phyloP scores from a whole-genome alignment of 2,888 invertebrate species.

The Hofmannophila pseudospretella region DNA sequence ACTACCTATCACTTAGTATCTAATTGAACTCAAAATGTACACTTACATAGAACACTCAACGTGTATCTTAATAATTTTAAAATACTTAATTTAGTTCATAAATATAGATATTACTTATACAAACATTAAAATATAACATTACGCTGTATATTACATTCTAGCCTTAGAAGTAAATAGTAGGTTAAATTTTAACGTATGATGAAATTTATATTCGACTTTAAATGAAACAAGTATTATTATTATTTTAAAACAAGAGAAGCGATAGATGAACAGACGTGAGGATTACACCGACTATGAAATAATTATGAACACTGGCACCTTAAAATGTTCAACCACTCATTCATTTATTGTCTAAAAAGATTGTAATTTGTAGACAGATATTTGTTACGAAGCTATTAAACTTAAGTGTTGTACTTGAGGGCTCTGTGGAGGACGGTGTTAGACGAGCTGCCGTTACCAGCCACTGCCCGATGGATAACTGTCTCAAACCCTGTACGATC shows the following conservation, averaged over 20 bases:
- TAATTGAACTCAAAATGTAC: conserved; percentile 70
- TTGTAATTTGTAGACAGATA: conserved; percentile 13
- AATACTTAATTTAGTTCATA: conserved; percentile 70
- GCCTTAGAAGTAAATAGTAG: conserved; percentile 62
- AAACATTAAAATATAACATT: conserved; percentile 57
- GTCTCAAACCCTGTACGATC: conserved; percentile 31
- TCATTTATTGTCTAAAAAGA: conserved; percentile 36
- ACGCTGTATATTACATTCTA: conserved; percentile 58
- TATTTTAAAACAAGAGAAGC: conserved; percentile 36
- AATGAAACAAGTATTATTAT: conserved; percentile 27
- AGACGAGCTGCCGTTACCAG: conserved; percentile 6
- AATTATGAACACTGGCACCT: conserved; percentile 58
- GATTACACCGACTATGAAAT: conserved; percentile 29
- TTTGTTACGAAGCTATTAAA: conserved; percentile 12
- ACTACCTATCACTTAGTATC: conserved; percentile 43
- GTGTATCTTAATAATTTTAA: conserved; percentile 57
- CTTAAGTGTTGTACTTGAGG: conserved; percentile 20
- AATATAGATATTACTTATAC: conserved; percentile 69
- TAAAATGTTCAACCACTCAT: conserved; percentile 25
- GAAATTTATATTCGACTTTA: conserved; percentile 34
- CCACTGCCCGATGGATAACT: conserved; percentile 11
- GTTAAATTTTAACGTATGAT: conserved; percentile 52
- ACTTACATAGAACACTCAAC: conserved; percentile 67
- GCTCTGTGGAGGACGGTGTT: conserved; percentile 5
- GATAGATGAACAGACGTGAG: conserved; percentile 30